Percentiles rank a stretch among this genome's conserved stretches.
phyloP scores from a whole-genome alignment of 2,113 vertebrate species.

The Noctilio leporinus region DNA sequence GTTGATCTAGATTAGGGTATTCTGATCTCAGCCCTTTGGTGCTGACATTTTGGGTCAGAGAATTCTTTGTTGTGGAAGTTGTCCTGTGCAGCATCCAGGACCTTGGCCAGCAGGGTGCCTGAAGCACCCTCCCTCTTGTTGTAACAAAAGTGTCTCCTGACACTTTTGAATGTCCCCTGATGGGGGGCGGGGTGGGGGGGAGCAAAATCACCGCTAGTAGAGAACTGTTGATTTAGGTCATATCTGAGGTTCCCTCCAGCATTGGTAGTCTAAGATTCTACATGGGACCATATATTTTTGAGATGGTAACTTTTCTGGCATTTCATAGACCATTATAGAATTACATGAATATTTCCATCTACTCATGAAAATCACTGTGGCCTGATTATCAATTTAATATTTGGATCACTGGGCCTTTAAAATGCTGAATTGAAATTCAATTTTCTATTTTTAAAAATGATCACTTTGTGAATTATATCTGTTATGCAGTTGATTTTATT shows the following conservation, averaged over 20 bases:
- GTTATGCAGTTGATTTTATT: constrained; percentile 59
- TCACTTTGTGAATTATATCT: constrained; percentile 57
- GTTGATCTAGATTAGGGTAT: neutral
- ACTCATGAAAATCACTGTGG: constrained; percentile 36
- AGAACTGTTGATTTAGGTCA: neutral
- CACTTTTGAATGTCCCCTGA: neutral
- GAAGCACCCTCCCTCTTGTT: neutral
- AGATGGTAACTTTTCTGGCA: constrained; percentile 8
- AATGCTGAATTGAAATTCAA: constrained; percentile 63
- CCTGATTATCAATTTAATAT: constrained; percentile 66
- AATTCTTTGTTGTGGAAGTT: neutral
- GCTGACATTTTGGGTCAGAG: neutral
- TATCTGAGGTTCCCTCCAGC: neutral
- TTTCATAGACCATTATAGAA: constrained; percentile 25
- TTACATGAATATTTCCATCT: constrained; percentile 29
- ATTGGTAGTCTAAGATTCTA: neutral
- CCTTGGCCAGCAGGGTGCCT: neutral
- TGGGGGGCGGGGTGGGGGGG: accelerated
- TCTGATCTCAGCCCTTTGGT: neutral
- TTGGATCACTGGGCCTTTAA: constrained; percentile 66
- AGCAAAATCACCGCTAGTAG: neutral
- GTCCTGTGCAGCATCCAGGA: neutral
- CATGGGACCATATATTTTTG: neutral
- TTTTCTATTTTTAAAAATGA: constrained; percentile 65
- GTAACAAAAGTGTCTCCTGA: neutral